Percentiles rank a stretch among this genome's conserved stretches.
Conservation (phyloP, 2,888 invertebrate species). For the Andrena minutula region DNA sequence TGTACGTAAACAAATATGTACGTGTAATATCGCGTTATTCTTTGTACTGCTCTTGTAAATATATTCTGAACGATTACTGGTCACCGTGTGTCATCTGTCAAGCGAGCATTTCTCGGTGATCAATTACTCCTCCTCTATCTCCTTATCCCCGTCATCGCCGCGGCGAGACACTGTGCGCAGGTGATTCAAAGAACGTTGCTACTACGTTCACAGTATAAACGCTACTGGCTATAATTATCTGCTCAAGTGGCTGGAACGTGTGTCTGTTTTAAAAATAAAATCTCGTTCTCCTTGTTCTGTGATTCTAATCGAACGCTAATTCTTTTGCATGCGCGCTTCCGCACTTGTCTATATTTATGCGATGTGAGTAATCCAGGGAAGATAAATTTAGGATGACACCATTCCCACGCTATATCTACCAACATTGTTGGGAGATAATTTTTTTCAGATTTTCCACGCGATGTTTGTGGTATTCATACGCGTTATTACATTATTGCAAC, state of each 20-base stretch:
- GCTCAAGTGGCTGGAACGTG: not conserved
- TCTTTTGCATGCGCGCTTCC: too few relatives aligned
- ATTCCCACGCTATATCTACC: too few relatives aligned
- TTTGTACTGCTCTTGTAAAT: slow-evolving; percentile 83
- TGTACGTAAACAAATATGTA: slow-evolving; percentile 77
- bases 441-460: too few relatives aligned
- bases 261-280: too few relatives aligned
- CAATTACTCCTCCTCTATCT: not conserved
- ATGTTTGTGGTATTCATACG: too few relatives aligned
- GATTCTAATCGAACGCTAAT: too few relatives aligned
- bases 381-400: too few relatives aligned
- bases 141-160: not conserved
- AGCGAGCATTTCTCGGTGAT: not conserved
- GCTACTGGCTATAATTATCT: not conserved
- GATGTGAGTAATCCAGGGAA: too few relatives aligned
- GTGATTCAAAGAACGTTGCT: not conserved
- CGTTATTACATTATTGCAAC: too few relatives aligned
- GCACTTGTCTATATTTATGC: too few relatives aligned
- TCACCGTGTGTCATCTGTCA: slow-evolving; percentile 68
- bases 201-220: not conserved
- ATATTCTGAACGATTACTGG: slow-evolving; percentile 80
- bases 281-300: too few relatives aligned
- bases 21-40: slow-evolving; percentile 81
- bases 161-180: not conserved
- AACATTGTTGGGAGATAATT: too few relatives aligned